Base-by-base conservation (phyloP, 2,113 vertebrate genomes). In the Brachyhypopomus occidentalis region DNA sequence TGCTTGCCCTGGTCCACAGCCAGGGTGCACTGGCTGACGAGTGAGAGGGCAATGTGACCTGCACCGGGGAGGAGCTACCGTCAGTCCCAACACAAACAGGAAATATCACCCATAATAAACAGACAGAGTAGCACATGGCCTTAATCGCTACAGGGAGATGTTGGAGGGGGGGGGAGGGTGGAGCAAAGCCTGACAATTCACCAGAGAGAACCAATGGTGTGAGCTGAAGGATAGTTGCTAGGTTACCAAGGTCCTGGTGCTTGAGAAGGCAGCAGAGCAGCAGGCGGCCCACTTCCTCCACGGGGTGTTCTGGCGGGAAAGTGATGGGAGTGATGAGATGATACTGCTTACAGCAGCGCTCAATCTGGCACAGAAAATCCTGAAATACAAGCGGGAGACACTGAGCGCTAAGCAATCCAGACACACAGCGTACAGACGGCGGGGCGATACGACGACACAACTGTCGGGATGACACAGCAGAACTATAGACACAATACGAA, bases 351-450 rank as follows among this genome's bases (percentile, higher is more conserved):
- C 97, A 98, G 78, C 96, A 98, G 76, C 96, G 94, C 88, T 99
- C 97, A 80, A 98, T 97, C 89, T 99, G 97, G 94, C 98, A 99
- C 70, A 99, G 82, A 81, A 99, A 99, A 83, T 99, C 97, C 98
- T 99, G 73, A 20, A 86, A 79, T 16, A 85, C 12, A 83, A 72
- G 87, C 25, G 78, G n/a, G 78, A 58, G 4, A 55, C 1, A 17
- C 16, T n/a, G 23, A 52, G 17, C 16, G 34, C 41, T 6, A 9
- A 0, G n/a, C 59, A 62, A 3, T 52, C 45, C 12, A 14, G 9
- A 11, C 12, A 14, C 45, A 52, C 45, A 14, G 1, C 12, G 45
- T 52, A 52, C 12, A 14, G 45, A n/a, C n/a, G n/a, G n/a, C n/a
- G 45, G 7, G 45, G 12, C 12, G 1, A 30, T 30, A 3, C 1